Base-by-base conservation (phyloP, 1,140 invertebrate species). In the Drosophila kepulauana region DNA sequence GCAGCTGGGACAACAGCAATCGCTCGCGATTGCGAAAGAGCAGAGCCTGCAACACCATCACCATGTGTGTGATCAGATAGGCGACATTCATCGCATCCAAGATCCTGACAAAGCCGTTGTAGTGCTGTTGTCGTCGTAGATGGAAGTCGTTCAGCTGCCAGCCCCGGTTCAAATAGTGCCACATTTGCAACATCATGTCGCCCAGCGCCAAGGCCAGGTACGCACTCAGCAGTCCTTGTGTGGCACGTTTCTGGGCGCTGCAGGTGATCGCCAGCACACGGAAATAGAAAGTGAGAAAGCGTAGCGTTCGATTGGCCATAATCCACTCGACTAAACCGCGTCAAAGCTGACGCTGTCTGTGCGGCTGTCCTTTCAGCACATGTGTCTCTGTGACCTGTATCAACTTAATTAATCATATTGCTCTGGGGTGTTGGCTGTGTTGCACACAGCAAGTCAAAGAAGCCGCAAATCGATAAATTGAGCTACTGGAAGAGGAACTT, bases 321-420 rank as follows among this genome's bases (percentile, higher is more conserved):
- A 28, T 38, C 11, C 10, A 11, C 48, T 10, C 2, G 30, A 86
- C 79, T 87, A 33, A 35, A 5, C 3, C 33, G 13, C 33, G 1
- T 2, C 16, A 13, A 15, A 6, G 48, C 7, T 25, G 13, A 10
- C 20, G 20, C 35, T 30, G 30, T 20, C 35, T 30, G 30, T 20
- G 35, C 28, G 3, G 5, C 41, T 30, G 38, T 62, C 2, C 20
- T 25, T 25, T 25, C 20, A 25, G 20, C 20, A 25, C 20, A 20
- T 3, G 20, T 20, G 2, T 20, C 3, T 20, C 20, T 20, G 20
- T 20, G 20, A 20, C 20, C 8, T 10, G 56, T 48, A 69, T 75
- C 72, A 16, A 11, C 6, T 6, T 43, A 85, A 85, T 85, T 72
- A 85, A 85, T 86, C 70, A 5, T 68, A 85, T 28, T 71, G 66